Conservation (phyloP, 2,888 invertebrate genomes). For the Eupithecia dodoneata region DNA sequence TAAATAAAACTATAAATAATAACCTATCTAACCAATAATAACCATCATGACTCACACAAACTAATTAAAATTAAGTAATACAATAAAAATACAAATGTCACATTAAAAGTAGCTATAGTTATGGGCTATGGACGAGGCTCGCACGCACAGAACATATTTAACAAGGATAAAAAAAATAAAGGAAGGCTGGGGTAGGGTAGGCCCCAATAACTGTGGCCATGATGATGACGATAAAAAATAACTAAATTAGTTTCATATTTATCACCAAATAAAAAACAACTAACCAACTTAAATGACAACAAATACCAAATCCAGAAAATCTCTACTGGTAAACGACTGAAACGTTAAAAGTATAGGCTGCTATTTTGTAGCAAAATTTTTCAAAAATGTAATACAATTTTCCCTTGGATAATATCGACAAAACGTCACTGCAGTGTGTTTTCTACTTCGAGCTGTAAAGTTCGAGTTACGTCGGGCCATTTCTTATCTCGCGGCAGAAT, state of each 20-base stretch:
- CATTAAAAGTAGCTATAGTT: too few species aligned
- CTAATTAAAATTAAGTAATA: too few species aligned
- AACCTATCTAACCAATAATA: too few species aligned
- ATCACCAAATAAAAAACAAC: not conserved
- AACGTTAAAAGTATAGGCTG: not conserved
- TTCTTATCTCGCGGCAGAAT: slow-evolving; percentile 23
- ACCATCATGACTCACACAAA: too few species aligned
- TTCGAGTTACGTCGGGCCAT: not conserved
- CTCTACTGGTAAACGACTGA: not conserved
- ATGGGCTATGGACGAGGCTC: not conserved
- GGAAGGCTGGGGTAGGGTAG: not conserved
- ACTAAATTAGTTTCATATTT: not conserved
- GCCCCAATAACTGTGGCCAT: too few species aligned
- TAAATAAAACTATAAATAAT: too few species aligned
- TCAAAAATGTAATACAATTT: not conserved
- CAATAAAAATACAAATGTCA: too few species aligned
- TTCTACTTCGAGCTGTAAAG: not conserved
- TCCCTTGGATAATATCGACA: not conserved
- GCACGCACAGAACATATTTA: not conserved
- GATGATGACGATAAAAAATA: not conserved
- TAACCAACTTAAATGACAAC: not conserved
- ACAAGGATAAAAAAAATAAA: not conserved
- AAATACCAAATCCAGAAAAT: not conserved
- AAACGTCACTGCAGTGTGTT: slow-evolving; percentile 12
- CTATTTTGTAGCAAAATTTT: not conserved